Evolutionary conservation across 1,140 invertebrate species (phyloP), one percentile per base, ranked within the genome.

Genomic region (Drosophila kikkawai): DNA sequence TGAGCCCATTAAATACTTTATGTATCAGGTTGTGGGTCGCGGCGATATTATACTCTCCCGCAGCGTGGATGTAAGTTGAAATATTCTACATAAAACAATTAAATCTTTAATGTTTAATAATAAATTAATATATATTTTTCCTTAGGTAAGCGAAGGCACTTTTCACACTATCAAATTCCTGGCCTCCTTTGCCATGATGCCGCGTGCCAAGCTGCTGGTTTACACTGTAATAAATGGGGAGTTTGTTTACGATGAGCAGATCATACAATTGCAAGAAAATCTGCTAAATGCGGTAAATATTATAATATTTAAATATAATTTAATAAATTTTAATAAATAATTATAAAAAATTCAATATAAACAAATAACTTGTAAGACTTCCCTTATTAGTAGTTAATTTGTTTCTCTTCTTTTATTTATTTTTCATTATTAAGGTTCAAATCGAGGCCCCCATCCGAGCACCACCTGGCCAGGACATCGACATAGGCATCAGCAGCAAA

Each of bases 21-120:
- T 95, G 80, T 98, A 97, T 87, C 95, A 98, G 87, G 94, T 99
- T 42, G 94, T 99, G 63, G 97, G 97, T 15, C 95, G 98, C 37
- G 98, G 98, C 3, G 96, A 98, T 91, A 96, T 99, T 29, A 93
- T 98, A 2, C 91, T 95, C 13, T 95, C 96, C 1, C 95, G 95
- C 64, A 95, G 95, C 15, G 93, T 97, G 4, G 94, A 95, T 91
- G 93, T 95, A 68, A 91, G 84, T 80, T 26, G 1, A 32, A 12
- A 2, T n/a, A 19, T 17, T 22, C 0, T 26, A 34, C 17, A n/a
- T 13, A 9, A 0, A 9, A 32, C 0, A 17, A 34, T 15, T 15
- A n/a, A 7, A 9, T 47, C 0, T 17, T 7, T 13, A 13, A 11
- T 13, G 3, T 12, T 17, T 32, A 0, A 26, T 22, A 26, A 26